Conservation (phyloP, 2,113 vertebrate genomes). For the Taxidea taxus region DNA sequence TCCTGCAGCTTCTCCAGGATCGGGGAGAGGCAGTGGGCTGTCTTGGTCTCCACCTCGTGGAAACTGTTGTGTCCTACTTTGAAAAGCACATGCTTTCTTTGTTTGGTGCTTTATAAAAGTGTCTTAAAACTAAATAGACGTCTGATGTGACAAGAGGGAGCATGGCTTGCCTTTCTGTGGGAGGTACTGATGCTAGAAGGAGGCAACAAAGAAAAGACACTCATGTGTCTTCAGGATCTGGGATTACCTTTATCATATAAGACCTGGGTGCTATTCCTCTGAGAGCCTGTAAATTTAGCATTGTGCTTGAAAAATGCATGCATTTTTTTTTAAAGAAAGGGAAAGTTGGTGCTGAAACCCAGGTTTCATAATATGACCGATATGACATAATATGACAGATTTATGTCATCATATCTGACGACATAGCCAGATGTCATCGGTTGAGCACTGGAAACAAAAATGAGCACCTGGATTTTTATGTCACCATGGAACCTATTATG, state of each 20-base stretch:
- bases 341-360: background rate
- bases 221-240: no score
- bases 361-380: no score
- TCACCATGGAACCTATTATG: background rate
- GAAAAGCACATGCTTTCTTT: background rate
- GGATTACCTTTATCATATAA: accelerated
- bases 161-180: background rate
- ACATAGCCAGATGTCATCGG: background rate
- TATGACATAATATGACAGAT: no score
- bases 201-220: background rate
- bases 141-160: no score
- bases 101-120: background rate
- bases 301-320: background rate
- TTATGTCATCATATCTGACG: no score
- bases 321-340: background rate
- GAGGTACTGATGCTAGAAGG: no score
- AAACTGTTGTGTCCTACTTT: background rate
- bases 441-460: background rate
- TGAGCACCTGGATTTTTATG: background rate
- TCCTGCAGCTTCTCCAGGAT: accelerated
- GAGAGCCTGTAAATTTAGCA: background rate
- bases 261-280: background rate
- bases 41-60: no score
- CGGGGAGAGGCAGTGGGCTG: accelerated
- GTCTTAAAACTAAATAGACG: background rate